A percentile compares a stretch with the other conserved stretches of the same genome.
Evolutionary conservation across 2,113 vertebrate genomes (phyloP).

Genomic region (Istiophorus platypterus): DNA sequence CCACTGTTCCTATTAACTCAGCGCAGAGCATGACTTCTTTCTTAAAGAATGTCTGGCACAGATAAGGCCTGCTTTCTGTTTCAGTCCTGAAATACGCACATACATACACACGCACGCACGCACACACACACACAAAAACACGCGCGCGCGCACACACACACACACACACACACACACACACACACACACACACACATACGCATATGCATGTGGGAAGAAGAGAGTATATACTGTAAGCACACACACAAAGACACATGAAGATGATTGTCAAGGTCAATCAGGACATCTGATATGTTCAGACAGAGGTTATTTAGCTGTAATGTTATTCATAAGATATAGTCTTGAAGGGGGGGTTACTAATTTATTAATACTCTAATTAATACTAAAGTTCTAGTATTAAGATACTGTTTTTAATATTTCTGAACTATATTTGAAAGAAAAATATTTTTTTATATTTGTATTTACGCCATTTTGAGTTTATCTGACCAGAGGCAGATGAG

Average conservation of each 20-base stretch:
- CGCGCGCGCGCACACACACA: constrained; percentile 3
- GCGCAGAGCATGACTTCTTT: constrained; percentile 38
- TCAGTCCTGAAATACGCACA: constrained; percentile 25
- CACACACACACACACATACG: not conserved
- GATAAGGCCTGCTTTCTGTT: constrained; percentile 40
- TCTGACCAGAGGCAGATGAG: not conserved
- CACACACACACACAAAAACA: constrained; percentile 1
- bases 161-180: not conserved
- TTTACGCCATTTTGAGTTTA: not conserved
- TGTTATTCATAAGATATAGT: not conserved
- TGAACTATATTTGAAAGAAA: not conserved
- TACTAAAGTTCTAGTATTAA: not conserved
- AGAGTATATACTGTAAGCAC: not conserved
- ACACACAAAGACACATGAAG: constrained; percentile 14
- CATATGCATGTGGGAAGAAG: not conserved
- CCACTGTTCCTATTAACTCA: constrained; percentile 18
- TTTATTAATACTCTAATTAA: not conserved
- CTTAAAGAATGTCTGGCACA: constrained; percentile 65
- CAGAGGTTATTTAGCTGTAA: not conserved
- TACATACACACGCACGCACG: not conserved
- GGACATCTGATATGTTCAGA: constrained; percentile 14
- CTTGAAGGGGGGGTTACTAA: not conserved
- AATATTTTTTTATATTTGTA: not conserved
- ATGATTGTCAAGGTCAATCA: not conserved
- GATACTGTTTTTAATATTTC: not conserved